Evolutionary conservation across 37 sponge, comb jelly and placozoan genomes (phyloP).

Genomic region (Eunapius fragilis): DNA sequence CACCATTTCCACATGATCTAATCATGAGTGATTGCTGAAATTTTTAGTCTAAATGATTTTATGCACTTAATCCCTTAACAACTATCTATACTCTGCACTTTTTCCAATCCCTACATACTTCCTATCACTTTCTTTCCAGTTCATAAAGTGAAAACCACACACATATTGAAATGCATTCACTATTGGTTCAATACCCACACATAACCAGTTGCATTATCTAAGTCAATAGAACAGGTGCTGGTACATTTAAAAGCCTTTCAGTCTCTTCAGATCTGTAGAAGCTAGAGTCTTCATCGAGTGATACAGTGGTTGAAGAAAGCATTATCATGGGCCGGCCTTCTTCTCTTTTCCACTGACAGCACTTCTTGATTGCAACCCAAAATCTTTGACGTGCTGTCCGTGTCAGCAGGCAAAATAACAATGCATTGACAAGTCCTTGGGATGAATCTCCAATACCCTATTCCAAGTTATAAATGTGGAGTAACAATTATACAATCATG

Average conservation of each 20-base stretch:
- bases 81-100: no score
- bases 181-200: not conserved
- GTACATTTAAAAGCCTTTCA: not conserved
- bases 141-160: no score
- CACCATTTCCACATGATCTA: no score
- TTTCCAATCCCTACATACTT: no score
- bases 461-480: not conserved
- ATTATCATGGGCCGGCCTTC: not conserved
- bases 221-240: not conserved
- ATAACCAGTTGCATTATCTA: not conserved
- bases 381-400: slow-evolving; percentile 22
- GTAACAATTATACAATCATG: no score
- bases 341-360: not conserved
- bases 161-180: no score
- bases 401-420: slow-evolving; percentile 53
- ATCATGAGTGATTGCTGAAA: no score
- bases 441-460: slow-evolving; percentile 54
- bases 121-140: no score
- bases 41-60: no score
- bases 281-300: not conserved
- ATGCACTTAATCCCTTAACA: no score
- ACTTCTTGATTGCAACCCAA: not conserved
- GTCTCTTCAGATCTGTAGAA: not conserved
- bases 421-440: slow-evolving; percentile 50
- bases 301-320: not conserved